These are phyloP conservation scores for Leptodactylus fallax DNA, from an alignment of 2,797 vertebrate species.

Conservation along the genomic window DNA sequence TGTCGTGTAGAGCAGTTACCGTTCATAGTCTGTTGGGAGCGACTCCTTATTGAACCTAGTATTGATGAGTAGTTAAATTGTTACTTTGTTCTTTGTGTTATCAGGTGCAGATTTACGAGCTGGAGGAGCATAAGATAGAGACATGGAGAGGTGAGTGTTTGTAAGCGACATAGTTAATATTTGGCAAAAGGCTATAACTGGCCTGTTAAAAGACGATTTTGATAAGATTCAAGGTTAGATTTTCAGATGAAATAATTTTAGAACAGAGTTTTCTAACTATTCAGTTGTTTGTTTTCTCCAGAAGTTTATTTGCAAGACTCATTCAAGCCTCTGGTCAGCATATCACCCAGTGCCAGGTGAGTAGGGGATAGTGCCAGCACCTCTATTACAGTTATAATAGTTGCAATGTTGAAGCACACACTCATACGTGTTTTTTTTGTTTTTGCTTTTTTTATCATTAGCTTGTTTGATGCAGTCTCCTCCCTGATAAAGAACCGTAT, in stretches of 20 bases:
- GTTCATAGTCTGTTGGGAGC: background rate
- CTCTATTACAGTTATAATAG: background rate
- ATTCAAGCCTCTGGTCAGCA: constrained; percentile 96
- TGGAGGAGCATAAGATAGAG: constrained; percentile 98
- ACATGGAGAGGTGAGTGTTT: constrained; percentile 91
- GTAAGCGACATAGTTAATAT: background rate
- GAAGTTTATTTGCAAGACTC: constrained; percentile 96
- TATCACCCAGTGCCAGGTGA: constrained; percentile 94
- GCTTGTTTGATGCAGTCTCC: constrained; percentile 94
- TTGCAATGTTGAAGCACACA: background rate
- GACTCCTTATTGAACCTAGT: background rate
- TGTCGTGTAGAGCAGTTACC: background rate
- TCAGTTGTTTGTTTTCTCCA: constrained; percentile 65
- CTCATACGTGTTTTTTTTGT: background rate
- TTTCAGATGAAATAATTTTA: background rate
- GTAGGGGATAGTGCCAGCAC: background rate
- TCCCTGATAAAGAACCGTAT: constrained; percentile 96
- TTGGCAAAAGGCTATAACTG: background rate
- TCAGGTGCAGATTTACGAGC: constrained; percentile 97
- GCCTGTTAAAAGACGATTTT: background rate
- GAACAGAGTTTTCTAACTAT: background rate
- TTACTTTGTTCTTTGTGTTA: constrained; percentile 48
- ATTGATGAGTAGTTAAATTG: constrained; percentile 8
- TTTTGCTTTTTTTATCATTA: constrained; percentile 67
- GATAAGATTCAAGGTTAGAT: background rate